Conservation (phyloP, 2,888 invertebrate genomes). For the Eubasilissa splendida region DNA sequence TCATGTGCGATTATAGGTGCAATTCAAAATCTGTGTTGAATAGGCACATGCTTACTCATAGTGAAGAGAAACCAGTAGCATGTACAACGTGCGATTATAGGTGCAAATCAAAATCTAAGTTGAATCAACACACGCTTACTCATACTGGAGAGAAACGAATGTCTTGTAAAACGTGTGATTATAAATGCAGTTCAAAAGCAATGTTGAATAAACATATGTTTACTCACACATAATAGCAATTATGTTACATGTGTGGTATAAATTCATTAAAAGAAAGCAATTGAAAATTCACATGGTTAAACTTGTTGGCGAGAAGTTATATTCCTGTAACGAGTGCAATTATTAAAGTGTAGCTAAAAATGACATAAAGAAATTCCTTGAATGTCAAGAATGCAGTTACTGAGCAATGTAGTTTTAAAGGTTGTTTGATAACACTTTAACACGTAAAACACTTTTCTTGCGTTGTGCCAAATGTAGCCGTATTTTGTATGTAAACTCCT, state of each 20-base stretch:
- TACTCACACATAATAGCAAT: background rate
- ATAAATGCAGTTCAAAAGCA: too few species aligned
- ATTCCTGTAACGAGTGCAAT: too few species aligned
- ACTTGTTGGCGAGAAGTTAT: background rate
- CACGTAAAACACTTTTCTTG: too few species aligned
- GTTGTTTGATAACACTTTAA: too few species aligned
- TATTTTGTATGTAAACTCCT: too few species aligned
- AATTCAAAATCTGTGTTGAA: background rate
- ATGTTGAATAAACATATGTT: too few species aligned
- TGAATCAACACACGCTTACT: background rate
- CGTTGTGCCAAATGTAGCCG: too few species aligned
- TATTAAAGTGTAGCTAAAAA: too few species aligned
- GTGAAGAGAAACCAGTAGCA: background rate
- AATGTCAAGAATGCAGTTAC: too few species aligned
- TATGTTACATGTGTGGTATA: background rate
- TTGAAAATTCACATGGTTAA: background rate
- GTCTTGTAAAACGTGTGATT: too few species aligned
- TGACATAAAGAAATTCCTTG: too few species aligned
- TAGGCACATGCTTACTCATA: background rate
- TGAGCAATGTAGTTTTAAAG: too few species aligned
- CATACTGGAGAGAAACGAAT: background rate
- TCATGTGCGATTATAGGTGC: background rate
- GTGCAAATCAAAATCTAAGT: background rate
- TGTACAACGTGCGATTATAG: constrained; percentile 2
- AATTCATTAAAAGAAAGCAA: background rate